phyloP scores from a whole-genome alignment of 2,888 invertebrate genomes.

The Petrophora chlorosata region DNA sequence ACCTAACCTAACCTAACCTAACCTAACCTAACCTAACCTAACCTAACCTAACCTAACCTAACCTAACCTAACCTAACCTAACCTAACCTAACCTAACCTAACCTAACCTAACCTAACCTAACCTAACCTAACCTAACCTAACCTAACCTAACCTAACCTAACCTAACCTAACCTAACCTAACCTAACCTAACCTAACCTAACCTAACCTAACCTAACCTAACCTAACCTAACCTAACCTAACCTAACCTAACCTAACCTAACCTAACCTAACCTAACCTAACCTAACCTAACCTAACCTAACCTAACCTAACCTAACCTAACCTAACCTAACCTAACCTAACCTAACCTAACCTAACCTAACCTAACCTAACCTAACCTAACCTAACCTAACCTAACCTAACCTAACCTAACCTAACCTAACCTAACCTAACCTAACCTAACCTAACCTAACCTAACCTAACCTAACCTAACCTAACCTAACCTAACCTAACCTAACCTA shows the following conservation, averaged over 20 bases:
- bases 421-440: conserved; percentile 2
- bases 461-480: conserved; percentile 3
- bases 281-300: conserved; percentile 23
- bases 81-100: conserved; percentile 23
- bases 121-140: conserved; percentile 12
- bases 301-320: conserved; percentile 3
- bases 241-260: conserved; percentile 28
- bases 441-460: conserved; percentile 3
- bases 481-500: conserved; percentile 3
- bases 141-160: conserved; percentile 10
- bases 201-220: conserved; percentile 26
- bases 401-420: conserved; percentile 1
- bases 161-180: conserved; percentile 17
- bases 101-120: conserved; percentile 25
- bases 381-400: conserved; percentile 3
- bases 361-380: conserved; percentile 3
- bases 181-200: conserved; percentile 13
- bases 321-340: conserved; percentile 3
- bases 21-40: conserved; percentile 22
- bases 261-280: conserved; percentile 27
- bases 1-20: conserved; percentile 25
- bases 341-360: conserved; percentile 3
- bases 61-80: conserved; percentile 19
- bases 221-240: conserved; percentile 28
- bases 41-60: conserved; percentile 24